A percentile compares a stretch with the other conserved stretches of the same genome.
These are phyloP conservation scores for Typhlomys cinereus DNA, from an alignment of 2,113 vertebrate species.

Conservation along the genomic window DNA sequence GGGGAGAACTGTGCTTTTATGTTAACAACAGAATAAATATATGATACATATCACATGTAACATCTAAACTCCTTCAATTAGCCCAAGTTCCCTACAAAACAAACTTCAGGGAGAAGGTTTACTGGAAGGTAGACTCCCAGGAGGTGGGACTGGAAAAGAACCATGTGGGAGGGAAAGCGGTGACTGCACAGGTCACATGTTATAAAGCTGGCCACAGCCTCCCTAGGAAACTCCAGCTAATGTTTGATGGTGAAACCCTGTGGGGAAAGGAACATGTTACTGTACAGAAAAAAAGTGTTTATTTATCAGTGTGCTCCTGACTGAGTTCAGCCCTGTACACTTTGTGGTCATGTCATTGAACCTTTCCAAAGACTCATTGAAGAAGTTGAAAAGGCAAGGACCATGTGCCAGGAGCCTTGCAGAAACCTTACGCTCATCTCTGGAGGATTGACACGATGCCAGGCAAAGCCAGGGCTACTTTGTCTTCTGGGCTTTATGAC, in stretches of 20 bases:
- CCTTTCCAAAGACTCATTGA: neutral
- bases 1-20: too few relatives aligned
- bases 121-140: neutral
- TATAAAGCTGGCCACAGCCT: neutral
- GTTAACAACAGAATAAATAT: too few relatives aligned
- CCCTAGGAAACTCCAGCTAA: neutral
- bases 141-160: neutral
- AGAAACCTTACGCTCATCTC: neutral
- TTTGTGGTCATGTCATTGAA: neutral
- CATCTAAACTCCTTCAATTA: neutral
- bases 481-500: neutral
- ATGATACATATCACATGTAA: neutral
- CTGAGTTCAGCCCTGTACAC: neutral
- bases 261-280: rapidly evolving
- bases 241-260: neutral
- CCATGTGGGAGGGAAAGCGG: neutral
- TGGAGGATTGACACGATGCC: neutral
- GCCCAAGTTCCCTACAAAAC: neutral
- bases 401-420: neutral
- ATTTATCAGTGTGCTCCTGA: neutral
- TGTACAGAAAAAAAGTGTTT: neutral
- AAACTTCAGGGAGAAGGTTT: neutral
- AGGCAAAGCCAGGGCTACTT: neutral
- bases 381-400: neutral
- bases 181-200: too few relatives aligned